phyloP scores from a whole-genome alignment of 2,113 vertebrate species.

The Sinocyclocheilus maitianheensis region DNA sequence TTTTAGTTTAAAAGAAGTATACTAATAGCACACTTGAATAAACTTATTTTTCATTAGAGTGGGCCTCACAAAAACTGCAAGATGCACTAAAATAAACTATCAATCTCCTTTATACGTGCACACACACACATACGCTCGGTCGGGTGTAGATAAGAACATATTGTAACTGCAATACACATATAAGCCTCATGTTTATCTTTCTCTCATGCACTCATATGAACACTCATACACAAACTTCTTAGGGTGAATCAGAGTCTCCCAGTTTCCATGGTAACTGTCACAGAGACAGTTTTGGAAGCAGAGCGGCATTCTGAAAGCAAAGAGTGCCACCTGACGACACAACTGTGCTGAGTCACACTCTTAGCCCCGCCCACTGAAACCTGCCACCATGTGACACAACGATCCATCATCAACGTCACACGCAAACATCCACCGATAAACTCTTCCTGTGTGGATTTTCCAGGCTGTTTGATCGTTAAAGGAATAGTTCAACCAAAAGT shows the following conservation, averaged over 20 bases:
- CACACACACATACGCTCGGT: not conserved
- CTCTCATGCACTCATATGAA: conserved; percentile 37
- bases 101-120: not conserved
- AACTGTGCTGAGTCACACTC: conserved; percentile 39
- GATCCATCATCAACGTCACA: not conserved
- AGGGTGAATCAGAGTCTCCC: conserved; percentile 54
- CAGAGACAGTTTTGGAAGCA: conserved; percentile 49
- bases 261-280: conserved; percentile 64
- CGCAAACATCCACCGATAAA: not conserved
- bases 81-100: not conserved
- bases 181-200: conserved; percentile 27
- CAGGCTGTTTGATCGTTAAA: not conserved
- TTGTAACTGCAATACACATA: conserved; percentile 17
- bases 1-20: too few species aligned
- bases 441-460: not conserved
- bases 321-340: conserved; percentile 40
- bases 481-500: not conserved
- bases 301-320: conserved; percentile 48
- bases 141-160: not conserved
- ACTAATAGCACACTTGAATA: too few species aligned
- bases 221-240: conserved; percentile 54
- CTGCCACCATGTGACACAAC: not conserved
- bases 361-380: not conserved
- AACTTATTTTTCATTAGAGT: too few species aligned
- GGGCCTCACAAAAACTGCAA: not conserved